Evolutionary conservation across 2,113 vertebrate species (phyloP), one percentile per base, ranked within the genome.

Genomic region (Actinemys pallida): DNA sequence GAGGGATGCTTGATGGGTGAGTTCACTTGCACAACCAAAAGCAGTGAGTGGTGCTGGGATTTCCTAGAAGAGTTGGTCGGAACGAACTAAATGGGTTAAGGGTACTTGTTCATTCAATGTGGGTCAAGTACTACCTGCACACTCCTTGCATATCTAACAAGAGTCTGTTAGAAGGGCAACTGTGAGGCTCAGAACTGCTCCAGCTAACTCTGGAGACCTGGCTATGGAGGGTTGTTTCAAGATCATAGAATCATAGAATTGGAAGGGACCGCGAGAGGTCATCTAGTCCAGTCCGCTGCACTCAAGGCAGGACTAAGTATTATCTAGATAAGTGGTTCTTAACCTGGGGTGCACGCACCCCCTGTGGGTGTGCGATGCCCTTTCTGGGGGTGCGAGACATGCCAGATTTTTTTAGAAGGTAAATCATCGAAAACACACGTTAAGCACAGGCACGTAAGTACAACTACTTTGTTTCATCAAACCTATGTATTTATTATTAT

Each of bases 41-140:
- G 75, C 75, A 14, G 42, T 6, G 42, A 35, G 0, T 0, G 1
- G 25, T 76, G 75, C 29, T 8, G 17, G 20, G 42, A 29, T 76
- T 90, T 90, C 87, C 42, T 45, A 31, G 24, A 90, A 87, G 4
- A 4, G 6, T 5, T 87, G 4, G 8, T 57, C 75, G 81, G 84
- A 47, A 14, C 81, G 88, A 49, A 85, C 83, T 31, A 45, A 78
- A 76, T 79, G 52, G 89, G 80, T 56, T 91, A 31, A 47, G 14
- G 17, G n/a, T 50, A 49, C 65, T 72, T 39, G 8, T n/a, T 80
- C 49, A 16, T 53, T 72, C 35, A 49, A 27, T 53, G 45, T 52
- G 83, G 31, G 42, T 47, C 4, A 69, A 89, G 17, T 12, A 12
- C 42, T 29, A 42, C 24, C 22, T 47, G 39, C 42, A 78, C 5